Percentiles rank a stretch among this genome's conserved stretches.
Evolutionary conservation across 2,797 vertebrate species (phyloP).

Genomic region (Ctenosaura bakeri): DNA sequence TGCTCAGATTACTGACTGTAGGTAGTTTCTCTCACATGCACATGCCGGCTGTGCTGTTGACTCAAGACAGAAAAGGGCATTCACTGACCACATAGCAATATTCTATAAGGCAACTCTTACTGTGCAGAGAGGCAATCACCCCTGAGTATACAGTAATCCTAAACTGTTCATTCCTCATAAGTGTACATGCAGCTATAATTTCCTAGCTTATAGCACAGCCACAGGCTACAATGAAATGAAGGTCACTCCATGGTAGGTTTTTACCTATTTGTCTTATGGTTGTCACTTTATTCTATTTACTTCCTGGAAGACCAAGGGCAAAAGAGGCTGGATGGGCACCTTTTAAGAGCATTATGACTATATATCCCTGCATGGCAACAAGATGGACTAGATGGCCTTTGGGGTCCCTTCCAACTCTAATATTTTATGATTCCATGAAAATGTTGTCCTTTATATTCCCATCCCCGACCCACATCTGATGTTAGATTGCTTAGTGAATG

Average conservation of each 20-base stretch:
- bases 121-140: background rate
- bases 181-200: background rate
- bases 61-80: background rate
- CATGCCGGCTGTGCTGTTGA: rapidly evolving
- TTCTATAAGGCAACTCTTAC: background rate
- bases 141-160: background rate
- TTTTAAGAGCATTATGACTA: too few relatives aligned
- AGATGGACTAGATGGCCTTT: too few relatives aligned
- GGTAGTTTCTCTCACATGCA: background rate
- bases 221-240: background rate
- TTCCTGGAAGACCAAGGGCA: rapidly evolving
- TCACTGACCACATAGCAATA: background rate
- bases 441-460: background rate
- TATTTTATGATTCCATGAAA: too few relatives aligned
- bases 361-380: too few relatives aligned
- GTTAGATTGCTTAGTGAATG: background rate
- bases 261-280: background rate
- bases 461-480: background rate
- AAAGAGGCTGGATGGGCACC: too few relatives aligned
- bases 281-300: background rate
- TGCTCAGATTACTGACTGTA: too few relatives aligned
- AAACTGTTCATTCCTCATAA: background rate
- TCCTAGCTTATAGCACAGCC: background rate
- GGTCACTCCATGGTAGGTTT: background rate
- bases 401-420: too few relatives aligned